A percentile compares a stretch with the other conserved stretches of the same genome.
Evolutionary conservation across 2,888 invertebrate genomes (phyloP).

Genomic region (Clivina fossor): DNA sequence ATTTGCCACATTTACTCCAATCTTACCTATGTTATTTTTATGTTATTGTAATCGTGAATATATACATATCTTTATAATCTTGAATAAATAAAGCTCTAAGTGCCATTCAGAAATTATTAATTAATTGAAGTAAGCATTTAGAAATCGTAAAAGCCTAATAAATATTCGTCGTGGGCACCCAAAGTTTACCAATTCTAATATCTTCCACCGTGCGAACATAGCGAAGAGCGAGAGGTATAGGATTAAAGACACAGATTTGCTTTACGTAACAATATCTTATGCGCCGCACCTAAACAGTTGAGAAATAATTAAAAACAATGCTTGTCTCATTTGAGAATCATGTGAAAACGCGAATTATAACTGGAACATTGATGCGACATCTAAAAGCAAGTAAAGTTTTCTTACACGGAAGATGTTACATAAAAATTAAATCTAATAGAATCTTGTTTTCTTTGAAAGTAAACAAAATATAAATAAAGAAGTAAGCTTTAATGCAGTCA

Average conservation of each 20-base stretch:
- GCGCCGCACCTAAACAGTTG: conserved; percentile 9
- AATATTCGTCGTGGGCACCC: no score
- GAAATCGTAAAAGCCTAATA: no score
- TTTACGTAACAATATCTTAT: conserved; percentile 13
- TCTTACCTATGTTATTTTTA: no score
- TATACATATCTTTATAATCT: no score
- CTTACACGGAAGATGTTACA: conserved; percentile 14
- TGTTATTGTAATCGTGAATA: no score
- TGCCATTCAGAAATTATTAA: no score
- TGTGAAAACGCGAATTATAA: conserved; percentile 21
- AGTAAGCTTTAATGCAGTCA: no score
- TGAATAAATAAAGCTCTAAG: no score
- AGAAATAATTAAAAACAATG: conserved; percentile 33
- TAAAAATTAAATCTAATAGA: conserved; percentile 17
- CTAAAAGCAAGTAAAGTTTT: neutral
- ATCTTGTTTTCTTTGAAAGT: conserved; percentile 18
- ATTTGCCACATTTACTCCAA: no score
- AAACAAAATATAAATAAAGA: no score
- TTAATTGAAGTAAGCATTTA: no score
- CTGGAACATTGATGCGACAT: conserved; percentile 12
- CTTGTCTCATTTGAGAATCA: conserved; percentile 28
- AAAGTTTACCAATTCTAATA: no score
- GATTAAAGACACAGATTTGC: conserved; percentile 5
- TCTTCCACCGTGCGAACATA: conserved; percentile 6
- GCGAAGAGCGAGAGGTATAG: conserved; percentile 7